Evolutionary conservation across 1,140 invertebrate species (phyloP), one percentile per base, ranked within the genome.

Genomic region (Arctopsyche grandis): DNA sequence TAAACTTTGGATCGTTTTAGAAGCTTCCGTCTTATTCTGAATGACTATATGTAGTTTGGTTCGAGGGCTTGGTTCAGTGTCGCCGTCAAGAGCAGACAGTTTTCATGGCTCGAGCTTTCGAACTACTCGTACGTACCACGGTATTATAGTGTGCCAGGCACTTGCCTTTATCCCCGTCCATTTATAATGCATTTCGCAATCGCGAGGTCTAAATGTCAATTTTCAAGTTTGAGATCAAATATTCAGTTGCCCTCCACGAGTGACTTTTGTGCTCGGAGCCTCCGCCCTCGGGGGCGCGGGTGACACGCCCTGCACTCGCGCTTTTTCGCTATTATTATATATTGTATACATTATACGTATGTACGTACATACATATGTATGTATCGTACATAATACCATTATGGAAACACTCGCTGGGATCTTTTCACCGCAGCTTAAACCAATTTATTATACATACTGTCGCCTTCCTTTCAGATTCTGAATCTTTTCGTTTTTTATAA

Each of bases 141-240:
- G 48, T 14, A 52, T 16, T 52, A 14, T 52, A 52, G 12, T 12
- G 48, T 52, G 16, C 16, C 48, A 5, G 63, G 21, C 22, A 44
- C 46, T 44, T 43, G 76, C 76, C n/a, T 44, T 70, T 48, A 60
- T 44, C 71, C 78, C 16, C 48, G 29, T 60, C 63, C 43, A 80
- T 82, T 78, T 75, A 82, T 82, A 82, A 82, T 82, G 79, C 74
- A 82, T 56, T 63, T 66, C 70, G 78, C 81, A 82, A 82, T 82
- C 79, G 78, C 52, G 81, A 77, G 66, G 79, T 82, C 81, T 82
- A 82, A 82, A 82, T 82, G 81, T 82, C 81, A 82, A 82, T 82
- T 82, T 82, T 82, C 81, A 82, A 82, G 81, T 82, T 80, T 78
- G 52, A 21, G 26, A 80, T 82, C 78, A 82, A 82, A 82, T 82